phyloP scores from a whole-genome alignment of 2,113 vertebrate species.

The Thunnus thynnus region DNA sequence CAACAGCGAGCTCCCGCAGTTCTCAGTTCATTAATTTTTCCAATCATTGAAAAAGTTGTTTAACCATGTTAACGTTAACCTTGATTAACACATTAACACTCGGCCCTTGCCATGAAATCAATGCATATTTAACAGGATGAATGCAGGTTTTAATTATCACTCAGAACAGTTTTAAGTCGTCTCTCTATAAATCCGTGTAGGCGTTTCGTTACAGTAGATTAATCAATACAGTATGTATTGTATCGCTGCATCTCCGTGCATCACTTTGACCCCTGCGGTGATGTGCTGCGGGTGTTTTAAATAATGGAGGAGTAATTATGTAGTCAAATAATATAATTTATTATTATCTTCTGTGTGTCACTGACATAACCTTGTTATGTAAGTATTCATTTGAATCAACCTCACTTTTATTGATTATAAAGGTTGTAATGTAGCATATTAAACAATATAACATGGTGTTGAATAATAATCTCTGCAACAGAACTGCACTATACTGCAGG shows the following conservation, averaged over 20 bases:
- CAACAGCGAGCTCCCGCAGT: neutral
- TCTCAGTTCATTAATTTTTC: conserved; percentile 38
- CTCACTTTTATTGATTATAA: no score
- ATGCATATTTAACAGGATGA: conserved; percentile 24
- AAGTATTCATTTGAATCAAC: no score
- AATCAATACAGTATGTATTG: neutral
- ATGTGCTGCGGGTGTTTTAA: neutral
- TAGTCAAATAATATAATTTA: no score
- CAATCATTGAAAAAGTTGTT: conserved; percentile 29
- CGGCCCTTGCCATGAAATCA: neutral
- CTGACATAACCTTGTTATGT: no score
- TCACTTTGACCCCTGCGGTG: neutral
- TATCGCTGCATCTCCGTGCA: neutral
- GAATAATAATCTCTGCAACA: no score
- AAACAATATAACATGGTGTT: no score
- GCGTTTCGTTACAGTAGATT: neutral
- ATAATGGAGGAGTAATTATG: no score
- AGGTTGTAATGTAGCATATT: no score
- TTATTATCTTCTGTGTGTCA: no score
- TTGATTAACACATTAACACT: conserved; percentile 8
- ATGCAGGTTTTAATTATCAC: conserved; percentile 30
- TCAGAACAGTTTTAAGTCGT: neutral
- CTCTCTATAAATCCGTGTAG: neutral
- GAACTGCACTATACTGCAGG: no score
- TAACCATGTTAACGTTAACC: conserved; percentile 11